These are phyloP conservation scores for Limnephilus auricula DNA, from an alignment of 2,888 invertebrate genomes.

Conservation along the genomic window DNA sequence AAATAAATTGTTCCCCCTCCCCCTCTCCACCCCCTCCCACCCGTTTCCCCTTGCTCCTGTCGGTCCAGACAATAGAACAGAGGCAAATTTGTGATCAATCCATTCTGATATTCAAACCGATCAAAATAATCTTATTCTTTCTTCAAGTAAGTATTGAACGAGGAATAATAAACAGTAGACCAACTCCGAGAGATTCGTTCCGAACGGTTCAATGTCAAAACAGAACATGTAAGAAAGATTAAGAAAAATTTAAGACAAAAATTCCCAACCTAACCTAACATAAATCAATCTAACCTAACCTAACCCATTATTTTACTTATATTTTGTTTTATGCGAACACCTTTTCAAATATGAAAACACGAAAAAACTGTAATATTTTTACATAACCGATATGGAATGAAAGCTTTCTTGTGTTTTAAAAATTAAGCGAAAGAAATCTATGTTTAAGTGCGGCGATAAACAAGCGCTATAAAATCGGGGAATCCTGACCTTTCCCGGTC, in stretches of 20 bases:
- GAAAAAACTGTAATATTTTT: not conserved
- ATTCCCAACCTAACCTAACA: no score
- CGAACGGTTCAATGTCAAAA: not conserved
- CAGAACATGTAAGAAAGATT: no score
- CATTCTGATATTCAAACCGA: not conserved
- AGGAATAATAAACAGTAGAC: not conserved
- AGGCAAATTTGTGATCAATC: not conserved
- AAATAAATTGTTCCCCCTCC: slow-evolving; percentile 77
- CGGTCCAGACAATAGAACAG: slow-evolving; percentile 22
- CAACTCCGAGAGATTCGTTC: not conserved
- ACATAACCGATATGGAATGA: not conserved
- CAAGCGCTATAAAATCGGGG: not conserved
- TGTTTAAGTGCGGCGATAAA: slow-evolving; percentile 20
- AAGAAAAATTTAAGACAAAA: no score
- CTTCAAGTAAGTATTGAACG: not conserved
- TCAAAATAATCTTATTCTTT: not conserved
- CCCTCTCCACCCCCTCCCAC: slow-evolving; percentile 71
- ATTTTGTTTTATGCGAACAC: no score
- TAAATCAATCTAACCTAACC: no score
- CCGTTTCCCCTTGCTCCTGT: slow-evolving; percentile 16
- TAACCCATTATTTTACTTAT: no score
- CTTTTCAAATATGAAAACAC: not conserved
- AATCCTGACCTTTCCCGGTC: slow-evolving; percentile 49
- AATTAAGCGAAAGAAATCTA: slow-evolving; percentile 41
- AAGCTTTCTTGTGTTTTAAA: slow-evolving; percentile 9